Evolutionary conservation across 1,140 invertebrate species (phyloP).

Genomic region (Trichoplusia ni): DNA sequence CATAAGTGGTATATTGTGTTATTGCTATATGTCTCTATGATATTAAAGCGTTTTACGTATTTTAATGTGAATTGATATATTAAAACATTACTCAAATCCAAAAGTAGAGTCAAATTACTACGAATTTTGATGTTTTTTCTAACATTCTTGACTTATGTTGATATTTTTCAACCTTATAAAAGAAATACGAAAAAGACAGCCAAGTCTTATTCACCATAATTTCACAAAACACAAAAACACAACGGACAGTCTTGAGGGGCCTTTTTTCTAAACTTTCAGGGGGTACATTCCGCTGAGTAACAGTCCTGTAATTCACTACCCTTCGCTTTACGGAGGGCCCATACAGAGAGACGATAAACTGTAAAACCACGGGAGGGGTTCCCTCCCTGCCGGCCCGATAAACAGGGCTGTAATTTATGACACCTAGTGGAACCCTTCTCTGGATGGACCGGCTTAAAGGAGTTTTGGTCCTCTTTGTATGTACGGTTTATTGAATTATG

Average conservation of each 20-base stretch:
- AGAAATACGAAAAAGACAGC: neutral
- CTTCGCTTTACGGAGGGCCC: conserved; percentile 52
- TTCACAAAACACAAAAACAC: conserved; percentile 17
- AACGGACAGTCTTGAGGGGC: conserved; percentile 33
- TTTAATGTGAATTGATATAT: no score
- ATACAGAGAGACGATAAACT: conserved; percentile 71
- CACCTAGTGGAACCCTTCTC: conserved; percentile 65
- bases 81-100: no score
- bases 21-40: no score
- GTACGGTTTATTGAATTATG: conserved; percentile 36
- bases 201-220: no score
- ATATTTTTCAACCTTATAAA: no score
- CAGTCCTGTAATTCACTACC: conserved; percentile 60
- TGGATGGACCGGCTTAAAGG: conserved; percentile 43
- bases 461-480: conserved; percentile 39
- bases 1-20: no score
- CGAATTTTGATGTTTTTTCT: no score
- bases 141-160: no score
- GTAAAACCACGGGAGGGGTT: conserved; percentile 62
- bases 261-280: conserved; percentile 41
- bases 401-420: conserved; percentile 74
- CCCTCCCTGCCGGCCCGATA: conserved; percentile 52
- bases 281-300: conserved; percentile 60
- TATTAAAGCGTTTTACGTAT: no score
- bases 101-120: no score